These are phyloP conservation scores for Caenorhabditis latens DNA, from an alignment of 1,140 invertebrate genomes.

Conservation along the genomic window DNA sequence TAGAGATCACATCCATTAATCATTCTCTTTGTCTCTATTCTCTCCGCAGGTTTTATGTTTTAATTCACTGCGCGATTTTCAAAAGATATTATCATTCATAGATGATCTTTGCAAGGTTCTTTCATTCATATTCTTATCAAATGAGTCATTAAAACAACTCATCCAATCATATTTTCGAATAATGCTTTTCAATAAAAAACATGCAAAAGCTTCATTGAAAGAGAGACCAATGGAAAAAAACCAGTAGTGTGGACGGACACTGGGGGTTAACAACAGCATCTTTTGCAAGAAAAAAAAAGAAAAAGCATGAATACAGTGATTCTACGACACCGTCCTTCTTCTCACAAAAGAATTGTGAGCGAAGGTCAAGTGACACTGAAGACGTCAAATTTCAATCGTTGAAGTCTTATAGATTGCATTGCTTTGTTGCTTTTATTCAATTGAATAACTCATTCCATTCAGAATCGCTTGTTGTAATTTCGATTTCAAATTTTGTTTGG, in stretches of 20 bases:
- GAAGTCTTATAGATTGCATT: neutral
- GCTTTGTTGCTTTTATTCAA: slow-evolving; percentile 6
- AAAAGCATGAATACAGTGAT: slow-evolving; percentile 36
- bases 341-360: slow-evolving; percentile 9
- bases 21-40: too few species aligned
- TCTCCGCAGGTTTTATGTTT: neutral
- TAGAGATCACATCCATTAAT: slow-evolving; percentile 12
- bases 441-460: slow-evolving; percentile 38
- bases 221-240: slow-evolving; percentile 14
- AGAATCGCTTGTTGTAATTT: slow-evolving; percentile 30
- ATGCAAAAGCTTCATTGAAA: neutral
- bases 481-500: slow-evolving; percentile 8
- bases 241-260: slow-evolving; percentile 4
- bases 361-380: slow-evolving; percentile 35
- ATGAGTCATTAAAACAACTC: neutral
- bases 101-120: slow-evolving; percentile 23
- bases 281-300: slow-evolving; percentile 34
- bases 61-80: slow-evolving; percentile 25
- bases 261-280: slow-evolving; percentile 32
- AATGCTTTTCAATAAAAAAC: neutral
- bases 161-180: neutral
- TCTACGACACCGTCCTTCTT: slow-evolving; percentile 6
- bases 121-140: neutral
- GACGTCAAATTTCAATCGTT: slow-evolving; percentile 2
- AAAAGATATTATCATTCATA: neutral